Evolutionary conservation across 2,113 vertebrate species (phyloP).

Genomic region (Nothobranchius furzeri): DNA sequence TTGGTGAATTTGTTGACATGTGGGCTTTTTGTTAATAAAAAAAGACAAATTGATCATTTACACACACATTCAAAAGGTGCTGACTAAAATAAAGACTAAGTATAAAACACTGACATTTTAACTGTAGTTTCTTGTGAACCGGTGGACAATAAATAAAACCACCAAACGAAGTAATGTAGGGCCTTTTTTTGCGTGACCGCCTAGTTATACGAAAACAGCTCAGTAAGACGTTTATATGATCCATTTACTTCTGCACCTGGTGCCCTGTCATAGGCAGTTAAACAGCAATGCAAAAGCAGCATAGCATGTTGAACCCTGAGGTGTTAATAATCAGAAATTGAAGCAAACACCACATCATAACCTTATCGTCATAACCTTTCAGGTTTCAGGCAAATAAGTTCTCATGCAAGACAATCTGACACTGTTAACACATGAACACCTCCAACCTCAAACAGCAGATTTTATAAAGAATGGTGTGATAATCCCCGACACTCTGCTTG

Average conservation of each 20-base stretch:
- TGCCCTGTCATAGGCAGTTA: background rate
- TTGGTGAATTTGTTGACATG: too few species aligned
- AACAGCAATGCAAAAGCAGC: background rate
- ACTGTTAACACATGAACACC: background rate
- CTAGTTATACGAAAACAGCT: background rate
- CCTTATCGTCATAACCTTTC: too few species aligned
- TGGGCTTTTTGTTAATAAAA: too few species aligned
- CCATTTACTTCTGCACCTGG: background rate
- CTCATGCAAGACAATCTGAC: background rate
- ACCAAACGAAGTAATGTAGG: background rate
- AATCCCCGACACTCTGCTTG: background rate
- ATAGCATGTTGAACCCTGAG: background rate
- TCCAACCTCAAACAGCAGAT: background rate
- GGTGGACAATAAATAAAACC: background rate
- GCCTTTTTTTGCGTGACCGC: background rate
- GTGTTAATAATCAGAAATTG: background rate
- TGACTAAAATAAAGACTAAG: background rate
- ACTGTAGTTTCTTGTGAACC: background rate
- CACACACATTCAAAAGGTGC: too few species aligned
- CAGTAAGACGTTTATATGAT: background rate
- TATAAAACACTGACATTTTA: background rate
- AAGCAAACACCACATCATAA: background rate
- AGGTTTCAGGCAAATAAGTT: background rate
- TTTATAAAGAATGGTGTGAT: slow-evolving; percentile 8
- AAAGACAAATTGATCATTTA: background rate